Conservation (phyloP, 2,888 invertebrate species). For the Rosalia funebris region DNA sequence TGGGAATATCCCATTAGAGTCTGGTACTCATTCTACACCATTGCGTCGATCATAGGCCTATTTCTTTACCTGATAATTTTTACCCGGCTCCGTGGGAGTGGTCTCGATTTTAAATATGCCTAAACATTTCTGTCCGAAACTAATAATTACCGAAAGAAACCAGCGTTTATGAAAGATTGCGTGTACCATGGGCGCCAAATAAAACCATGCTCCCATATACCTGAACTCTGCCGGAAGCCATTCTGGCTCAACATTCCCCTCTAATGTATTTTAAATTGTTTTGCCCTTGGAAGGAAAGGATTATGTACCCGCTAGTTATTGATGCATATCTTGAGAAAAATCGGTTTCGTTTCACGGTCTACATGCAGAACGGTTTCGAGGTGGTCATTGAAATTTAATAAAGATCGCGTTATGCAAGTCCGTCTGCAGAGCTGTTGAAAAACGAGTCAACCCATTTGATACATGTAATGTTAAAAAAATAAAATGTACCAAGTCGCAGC, state of each 20-base stretch:
- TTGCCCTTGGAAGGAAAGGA: conserved; percentile 49
- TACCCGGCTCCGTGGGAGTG: conserved; percentile 37
- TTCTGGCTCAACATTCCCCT: conserved; percentile 47
- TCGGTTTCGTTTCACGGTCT: conserved; percentile 42
- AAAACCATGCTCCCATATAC: conserved; percentile 40
- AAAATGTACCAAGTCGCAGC: not conserved
- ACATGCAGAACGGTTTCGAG: conserved; percentile 13
- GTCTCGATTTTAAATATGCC: conserved; percentile 42
- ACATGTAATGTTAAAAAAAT: not conserved
- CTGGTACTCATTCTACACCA: no score
- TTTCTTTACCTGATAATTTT: no score
- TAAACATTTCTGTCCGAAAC: conserved; percentile 41
- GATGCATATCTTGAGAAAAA: conserved; percentile 45
- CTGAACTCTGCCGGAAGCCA: conserved; percentile 51
- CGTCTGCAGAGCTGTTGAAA: no score
- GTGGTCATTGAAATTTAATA: conserved; percentile 7
- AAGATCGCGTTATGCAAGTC: not conserved
- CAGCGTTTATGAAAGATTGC: conserved; percentile 47
- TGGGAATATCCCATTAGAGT: no score
- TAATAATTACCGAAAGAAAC: conserved; percentile 50
- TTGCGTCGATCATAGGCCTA: no score
- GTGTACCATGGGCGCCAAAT: conserved; percentile 48
- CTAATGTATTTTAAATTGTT: conserved; percentile 54
- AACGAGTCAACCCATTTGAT: no score
- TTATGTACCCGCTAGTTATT: conserved; percentile 44